Evolutionary conservation across 1,140 invertebrate species (phyloP), one percentile per base, ranked within the genome.

Genomic region (Heliothis virescens): DNA sequence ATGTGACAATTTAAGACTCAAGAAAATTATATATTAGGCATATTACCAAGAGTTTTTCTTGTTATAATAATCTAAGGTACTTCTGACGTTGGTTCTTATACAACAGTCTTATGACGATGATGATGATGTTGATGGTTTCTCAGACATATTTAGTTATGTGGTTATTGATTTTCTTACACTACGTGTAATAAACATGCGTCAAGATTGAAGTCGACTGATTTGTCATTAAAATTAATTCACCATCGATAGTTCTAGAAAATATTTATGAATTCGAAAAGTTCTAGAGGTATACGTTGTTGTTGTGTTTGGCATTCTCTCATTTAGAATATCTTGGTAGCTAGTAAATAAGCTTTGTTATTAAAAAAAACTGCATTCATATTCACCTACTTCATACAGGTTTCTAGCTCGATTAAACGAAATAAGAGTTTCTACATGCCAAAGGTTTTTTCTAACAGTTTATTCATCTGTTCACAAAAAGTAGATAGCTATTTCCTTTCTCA

Each of bases 211-310:
- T 48, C 5, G 9, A 48, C 5, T 65, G n/a, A 65, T 65, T 47
- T 47, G 62, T 47, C 55, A 65, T 65, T 65, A 65, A 65, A 65
- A 65, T 48, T 47, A 11, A 65, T 65, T 47, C 41, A 29, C 65
- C 16, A 26, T 69, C 9, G 65, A 26, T 53, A 26, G 65, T 69
- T 69, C 65, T 26, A 69, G 48, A 69, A 69, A 69, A 69, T 69
- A 52, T 53, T 69, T 29, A 69, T 53, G 65, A 53, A 69, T 53
- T 53, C 65, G 11, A 1, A 69, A 53, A 52, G 5, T 21, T 69
- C 21, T 26, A 7, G 16, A 52, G 48, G 52, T 52, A 26, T 18
- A 69, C 26, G 26, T 69, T 3, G 13, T 69, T 69, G 48, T 69
- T 52, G 16, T 69, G 48, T 26, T n/a, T 10, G 9, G 13, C 48